These are phyloP conservation scores for silkworm (Bombyx mori) DNA, from an alignment of 1,140 invertebrate genomes.

Conservation along the genomic window DNA sequence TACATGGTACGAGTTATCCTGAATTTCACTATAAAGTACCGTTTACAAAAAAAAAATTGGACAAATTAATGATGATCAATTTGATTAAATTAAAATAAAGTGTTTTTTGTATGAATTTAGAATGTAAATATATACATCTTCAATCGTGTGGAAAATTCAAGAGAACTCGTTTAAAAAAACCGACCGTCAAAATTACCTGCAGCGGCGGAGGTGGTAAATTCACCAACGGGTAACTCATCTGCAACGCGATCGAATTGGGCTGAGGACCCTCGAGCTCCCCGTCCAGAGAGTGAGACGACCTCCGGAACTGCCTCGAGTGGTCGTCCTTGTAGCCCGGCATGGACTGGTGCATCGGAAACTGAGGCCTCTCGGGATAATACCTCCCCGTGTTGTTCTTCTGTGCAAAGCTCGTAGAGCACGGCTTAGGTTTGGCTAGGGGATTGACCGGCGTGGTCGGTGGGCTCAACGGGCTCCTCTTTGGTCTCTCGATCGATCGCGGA, in stretches of 20 bases:
- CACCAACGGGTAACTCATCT: conserved; percentile 69
- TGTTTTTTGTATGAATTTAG: too few relatives aligned
- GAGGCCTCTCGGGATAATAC: conserved; percentile 14
- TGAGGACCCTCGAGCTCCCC: conserved; percentile 47
- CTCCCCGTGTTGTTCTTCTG: conserved; percentile 24
- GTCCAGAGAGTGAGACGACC: conserved; percentile 49
- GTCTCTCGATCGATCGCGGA: conserved; percentile 48
- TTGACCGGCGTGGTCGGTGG: conserved; percentile 18
- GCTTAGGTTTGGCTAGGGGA: conserved; percentile 30
- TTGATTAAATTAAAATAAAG: too few relatives aligned
- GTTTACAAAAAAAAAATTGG: too few relatives aligned
- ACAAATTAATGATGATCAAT: too few relatives aligned
- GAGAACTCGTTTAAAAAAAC: too few relatives aligned
- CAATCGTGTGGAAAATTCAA: too few relatives aligned
- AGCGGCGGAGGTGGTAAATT: conserved; percentile 52
- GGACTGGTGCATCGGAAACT: conserved; percentile 35
- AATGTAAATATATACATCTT: too few relatives aligned
- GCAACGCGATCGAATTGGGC: conserved; percentile 68
- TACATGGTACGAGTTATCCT: too few relatives aligned
- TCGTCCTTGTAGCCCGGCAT: conserved; percentile 39
- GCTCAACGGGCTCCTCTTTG: conserved; percentile 24
- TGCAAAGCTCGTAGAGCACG: conserved; percentile 15
- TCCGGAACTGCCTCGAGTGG: conserved; percentile 19
- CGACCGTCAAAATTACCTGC: conserved; percentile 32
- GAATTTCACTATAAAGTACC: too few relatives aligned